phyloP scores from a whole-genome alignment of 1,140 invertebrate species.

The Drosophila mojavensis region DNA sequence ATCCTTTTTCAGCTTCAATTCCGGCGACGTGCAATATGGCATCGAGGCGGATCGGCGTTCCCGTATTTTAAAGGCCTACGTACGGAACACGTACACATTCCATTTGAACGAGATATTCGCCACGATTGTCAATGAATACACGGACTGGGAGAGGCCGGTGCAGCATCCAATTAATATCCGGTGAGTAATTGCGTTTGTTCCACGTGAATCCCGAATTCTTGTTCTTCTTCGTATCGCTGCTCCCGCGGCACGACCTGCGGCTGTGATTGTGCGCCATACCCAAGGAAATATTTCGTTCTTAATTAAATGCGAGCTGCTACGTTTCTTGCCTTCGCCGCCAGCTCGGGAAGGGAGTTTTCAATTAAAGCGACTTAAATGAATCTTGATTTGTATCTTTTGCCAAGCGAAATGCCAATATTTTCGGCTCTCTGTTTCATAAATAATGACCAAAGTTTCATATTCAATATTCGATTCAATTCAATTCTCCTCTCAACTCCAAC shows the following conservation, averaged over 20 bases:
- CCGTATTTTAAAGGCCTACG: constrained; percentile 95
- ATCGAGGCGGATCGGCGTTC: constrained; percentile 94
- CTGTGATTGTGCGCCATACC: constrained; percentile 33
- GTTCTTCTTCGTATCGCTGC: not conserved
- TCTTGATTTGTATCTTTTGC: constrained; percentile 73
- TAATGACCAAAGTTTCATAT: constrained; percentile 42
- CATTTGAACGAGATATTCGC: constrained; percentile 93
- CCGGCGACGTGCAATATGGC: constrained; percentile 95
- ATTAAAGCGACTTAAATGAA: constrained; percentile 73
- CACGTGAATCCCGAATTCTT: constrained; percentile 31
- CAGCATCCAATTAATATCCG: constrained; percentile 96
- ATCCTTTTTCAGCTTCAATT: constrained; percentile 94
- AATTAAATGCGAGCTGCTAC: constrained; percentile 71
- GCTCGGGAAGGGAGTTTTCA: constrained; percentile 46
- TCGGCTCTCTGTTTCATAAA: constrained; percentile 49
- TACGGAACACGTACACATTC: constrained; percentile 96
- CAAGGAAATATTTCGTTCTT: constrained; percentile 78
- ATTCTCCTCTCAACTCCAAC: not conserved
- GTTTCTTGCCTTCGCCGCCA: constrained; percentile 22
- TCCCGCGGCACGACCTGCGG: not conserved
- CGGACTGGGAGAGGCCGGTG: constrained; percentile 97
- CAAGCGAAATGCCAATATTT: constrained; percentile 70
- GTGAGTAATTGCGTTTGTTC: constrained; percentile 85
- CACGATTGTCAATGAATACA: constrained; percentile 98
- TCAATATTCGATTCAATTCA: constrained; percentile 41